These are phyloP conservation scores for Piprites chloris DNA, from an alignment of 2,113 vertebrate genomes.

Conservation along the genomic window DNA sequence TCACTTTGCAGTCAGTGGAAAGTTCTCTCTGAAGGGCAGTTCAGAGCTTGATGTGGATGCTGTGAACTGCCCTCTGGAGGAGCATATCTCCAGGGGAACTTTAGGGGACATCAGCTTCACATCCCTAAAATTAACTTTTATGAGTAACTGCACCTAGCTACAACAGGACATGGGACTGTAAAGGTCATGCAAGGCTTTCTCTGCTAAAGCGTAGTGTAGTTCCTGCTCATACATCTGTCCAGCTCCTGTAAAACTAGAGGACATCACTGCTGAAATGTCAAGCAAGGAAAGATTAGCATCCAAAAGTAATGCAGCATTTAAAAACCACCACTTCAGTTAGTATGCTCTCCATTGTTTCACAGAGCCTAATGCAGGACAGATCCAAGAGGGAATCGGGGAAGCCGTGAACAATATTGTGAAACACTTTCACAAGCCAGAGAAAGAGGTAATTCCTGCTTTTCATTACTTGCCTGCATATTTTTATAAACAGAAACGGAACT, in stretches of 20 bases:
- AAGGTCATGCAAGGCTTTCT: background rate
- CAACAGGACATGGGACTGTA: background rate
- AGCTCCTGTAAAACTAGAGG: background rate
- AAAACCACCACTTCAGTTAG: background rate
- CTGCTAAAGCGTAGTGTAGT: background rate
- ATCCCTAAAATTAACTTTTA: background rate
- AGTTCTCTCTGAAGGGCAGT: background rate
- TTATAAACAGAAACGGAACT: background rate
- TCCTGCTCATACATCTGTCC: background rate
- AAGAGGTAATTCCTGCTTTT: constrained; percentile 82
- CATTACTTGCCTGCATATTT: background rate
- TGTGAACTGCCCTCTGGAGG: background rate
- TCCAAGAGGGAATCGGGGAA: constrained; percentile 95
- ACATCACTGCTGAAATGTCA: background rate
- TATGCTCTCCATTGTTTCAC: constrained; percentile 38
- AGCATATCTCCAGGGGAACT: background rate
- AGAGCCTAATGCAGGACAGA: constrained; percentile 89
- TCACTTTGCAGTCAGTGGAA: background rate
- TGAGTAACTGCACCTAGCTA: background rate
- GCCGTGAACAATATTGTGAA: constrained; percentile 96
- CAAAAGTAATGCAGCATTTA: background rate
- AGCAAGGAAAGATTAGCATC: background rate
- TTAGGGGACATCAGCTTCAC: background rate
- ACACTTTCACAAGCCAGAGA: constrained; percentile 97
- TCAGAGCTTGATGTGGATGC: background rate